Percentiles rank a stretch among this genome's conserved stretches.
These are phyloP conservation scores for Eulemur rufifrons DNA, from an alignment of 2,113 vertebrate genomes.

Conservation along the genomic window DNA sequence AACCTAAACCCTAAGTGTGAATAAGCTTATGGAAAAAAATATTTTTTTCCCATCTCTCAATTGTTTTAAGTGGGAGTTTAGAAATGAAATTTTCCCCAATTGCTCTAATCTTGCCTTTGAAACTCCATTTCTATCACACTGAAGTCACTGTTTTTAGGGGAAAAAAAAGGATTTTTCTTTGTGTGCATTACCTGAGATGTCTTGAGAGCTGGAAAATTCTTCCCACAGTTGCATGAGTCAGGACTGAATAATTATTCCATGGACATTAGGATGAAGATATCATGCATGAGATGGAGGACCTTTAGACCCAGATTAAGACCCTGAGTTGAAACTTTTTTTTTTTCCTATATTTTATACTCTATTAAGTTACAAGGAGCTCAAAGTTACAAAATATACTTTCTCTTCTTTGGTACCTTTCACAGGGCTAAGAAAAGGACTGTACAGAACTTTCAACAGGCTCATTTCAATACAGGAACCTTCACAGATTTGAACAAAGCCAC, in stretches of 20 bases:
- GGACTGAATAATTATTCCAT: not conserved
- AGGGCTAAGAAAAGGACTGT: not conserved
- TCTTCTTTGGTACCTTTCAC: not conserved
- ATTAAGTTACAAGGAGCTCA: not conserved
- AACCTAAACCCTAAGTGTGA: not conserved
- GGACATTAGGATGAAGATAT: rapidly evolving
- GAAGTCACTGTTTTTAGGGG: not conserved
- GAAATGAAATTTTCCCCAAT: conserved; percentile 16
- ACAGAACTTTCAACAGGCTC: not conserved
- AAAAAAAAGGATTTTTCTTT: not conserved
- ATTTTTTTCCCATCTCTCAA: not conserved
- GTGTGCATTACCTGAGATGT: not conserved
- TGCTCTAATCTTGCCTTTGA: not conserved
- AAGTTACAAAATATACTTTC: not conserved
- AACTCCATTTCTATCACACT: not conserved
- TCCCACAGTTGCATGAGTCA: not conserved
- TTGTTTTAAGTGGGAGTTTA: conserved; percentile 1
- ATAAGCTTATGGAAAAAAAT: not conserved
- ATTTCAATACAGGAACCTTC: not conserved
- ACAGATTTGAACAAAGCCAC: not conserved
- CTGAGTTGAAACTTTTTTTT: not conserved
- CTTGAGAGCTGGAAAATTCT: not conserved
- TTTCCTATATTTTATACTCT: not conserved
- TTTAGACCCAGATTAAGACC: not conserved
- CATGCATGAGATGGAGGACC: rapidly evolving